Conservation (phyloP, 2,888 invertebrate genomes). For the Dicranocentrus wangi region DNA sequence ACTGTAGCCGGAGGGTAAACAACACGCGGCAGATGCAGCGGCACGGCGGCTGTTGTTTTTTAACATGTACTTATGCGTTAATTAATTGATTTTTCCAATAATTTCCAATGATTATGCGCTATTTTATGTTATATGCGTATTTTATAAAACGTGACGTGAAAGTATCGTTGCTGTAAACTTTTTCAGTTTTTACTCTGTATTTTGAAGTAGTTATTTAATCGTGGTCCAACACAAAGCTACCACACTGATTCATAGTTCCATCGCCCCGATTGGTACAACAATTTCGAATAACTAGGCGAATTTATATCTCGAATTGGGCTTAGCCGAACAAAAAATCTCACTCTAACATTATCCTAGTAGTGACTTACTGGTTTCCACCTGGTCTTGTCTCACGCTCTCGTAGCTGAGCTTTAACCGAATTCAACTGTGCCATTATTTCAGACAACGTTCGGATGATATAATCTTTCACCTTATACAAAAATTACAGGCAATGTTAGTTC, state of each 20-base stretch:
- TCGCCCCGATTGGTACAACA: background rate
- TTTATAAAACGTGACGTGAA: too few species aligned
- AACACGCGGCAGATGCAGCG: too few species aligned
- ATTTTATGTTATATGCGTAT: too few species aligned
- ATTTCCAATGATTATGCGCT: too few species aligned
- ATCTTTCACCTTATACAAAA: slow-evolving; percentile 2
- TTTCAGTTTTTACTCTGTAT: background rate
- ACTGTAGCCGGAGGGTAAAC: too few species aligned
- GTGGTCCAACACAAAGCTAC: background rate
- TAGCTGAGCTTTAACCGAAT: slow-evolving; percentile 7
- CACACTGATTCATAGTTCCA: background rate
- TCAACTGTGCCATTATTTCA: background rate
- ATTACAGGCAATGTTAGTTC: background rate
- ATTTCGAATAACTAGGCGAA: background rate
- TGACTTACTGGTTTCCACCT: too few species aligned
- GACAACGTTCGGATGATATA: slow-evolving; percentile 2
- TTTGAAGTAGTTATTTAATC: background rate
- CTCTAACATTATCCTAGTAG: background rate
- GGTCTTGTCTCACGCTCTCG: too few species aligned
- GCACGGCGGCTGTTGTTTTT: too few species aligned
- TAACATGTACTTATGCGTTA: too few species aligned
- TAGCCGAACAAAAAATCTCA: background rate
- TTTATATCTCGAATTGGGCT: background rate
- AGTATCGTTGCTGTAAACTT: too few species aligned
- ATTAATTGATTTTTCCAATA: too few species aligned